These are phyloP conservation scores for Anguilla megastoma DNA, from an alignment of 2,797 vertebrate genomes.

Conservation along the genomic window DNA sequence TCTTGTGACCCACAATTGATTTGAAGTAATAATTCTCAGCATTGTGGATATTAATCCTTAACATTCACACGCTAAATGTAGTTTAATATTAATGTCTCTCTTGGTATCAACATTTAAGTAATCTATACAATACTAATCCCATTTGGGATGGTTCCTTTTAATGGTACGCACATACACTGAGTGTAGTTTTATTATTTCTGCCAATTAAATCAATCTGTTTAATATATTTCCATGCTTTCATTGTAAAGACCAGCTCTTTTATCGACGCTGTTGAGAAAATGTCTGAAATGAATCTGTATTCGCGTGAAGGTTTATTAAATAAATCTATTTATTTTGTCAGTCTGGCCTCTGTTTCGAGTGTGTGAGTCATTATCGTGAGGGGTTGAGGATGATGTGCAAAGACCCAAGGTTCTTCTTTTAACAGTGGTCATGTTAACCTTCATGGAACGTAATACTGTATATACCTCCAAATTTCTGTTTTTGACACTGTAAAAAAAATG, in stretches of 20 bases:
- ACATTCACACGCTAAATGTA: background rate
- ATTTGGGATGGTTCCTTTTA: background rate
- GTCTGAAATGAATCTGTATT: conserved; percentile 40
- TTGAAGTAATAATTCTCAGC: background rate
- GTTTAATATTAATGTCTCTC: background rate
- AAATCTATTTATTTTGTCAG: conserved; percentile 49
- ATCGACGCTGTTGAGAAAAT: conserved; percentile 42
- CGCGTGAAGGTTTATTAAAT: conserved; percentile 47
- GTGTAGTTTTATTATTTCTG: conserved; percentile 35
- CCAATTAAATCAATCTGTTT: background rate
- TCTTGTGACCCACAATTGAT: background rate
- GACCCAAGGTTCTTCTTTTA: background rate
- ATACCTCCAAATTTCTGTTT: background rate
- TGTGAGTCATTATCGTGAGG: background rate
- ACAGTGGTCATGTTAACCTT: background rate
- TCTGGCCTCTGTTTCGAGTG: background rate
- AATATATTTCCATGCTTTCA: conserved; percentile 21
- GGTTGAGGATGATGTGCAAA: background rate
- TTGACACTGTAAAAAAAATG: background rate
- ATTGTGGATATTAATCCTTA: background rate
- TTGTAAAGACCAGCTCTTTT: conserved; percentile 36
- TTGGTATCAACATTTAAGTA: conserved; percentile 10
- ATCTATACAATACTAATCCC: conserved; percentile 25
- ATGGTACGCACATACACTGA: conserved; percentile 36
- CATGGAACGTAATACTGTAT: background rate